phyloP scores from a whole-genome alignment of 1,140 invertebrate species.

The Zaprionus davidi region DNA sequence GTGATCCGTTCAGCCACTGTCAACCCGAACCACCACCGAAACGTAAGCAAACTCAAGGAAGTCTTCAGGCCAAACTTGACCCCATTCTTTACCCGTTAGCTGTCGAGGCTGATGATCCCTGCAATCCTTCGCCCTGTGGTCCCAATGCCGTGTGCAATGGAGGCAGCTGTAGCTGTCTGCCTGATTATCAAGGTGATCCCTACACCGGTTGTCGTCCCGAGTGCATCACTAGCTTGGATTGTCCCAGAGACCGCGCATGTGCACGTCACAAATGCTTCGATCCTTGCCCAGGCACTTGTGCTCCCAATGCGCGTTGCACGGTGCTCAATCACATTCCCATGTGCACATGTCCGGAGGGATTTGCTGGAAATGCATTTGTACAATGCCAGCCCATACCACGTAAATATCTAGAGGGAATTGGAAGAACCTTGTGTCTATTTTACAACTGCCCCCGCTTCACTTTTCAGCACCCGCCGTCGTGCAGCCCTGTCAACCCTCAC shows the following conservation, averaged over 20 bases:
- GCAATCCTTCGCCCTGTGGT: slow-evolving; percentile 89
- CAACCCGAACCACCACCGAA: slow-evolving; percentile 85
- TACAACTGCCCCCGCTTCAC: not conserved
- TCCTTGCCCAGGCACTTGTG: slow-evolving; percentile 92
- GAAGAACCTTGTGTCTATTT: not conserved
- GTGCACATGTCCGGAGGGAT: slow-evolving; percentile 90
- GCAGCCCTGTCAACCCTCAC: slow-evolving; percentile 90
- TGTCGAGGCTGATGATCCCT: slow-evolving; percentile 85
- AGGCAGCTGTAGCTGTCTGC: slow-evolving; percentile 90
- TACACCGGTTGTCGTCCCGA: slow-evolving; percentile 93
- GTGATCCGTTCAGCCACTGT: slow-evolving; percentile 89
- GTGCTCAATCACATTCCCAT: slow-evolving; percentile 91
- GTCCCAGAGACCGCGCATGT: slow-evolving; percentile 89
- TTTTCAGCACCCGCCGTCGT: slow-evolving; percentile 85
- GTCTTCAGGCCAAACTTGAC: slow-evolving; percentile 85
- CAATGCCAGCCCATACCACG: slow-evolving; percentile 84
- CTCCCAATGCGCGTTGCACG: slow-evolving; percentile 90
- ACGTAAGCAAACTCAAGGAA: slow-evolving; percentile 75
- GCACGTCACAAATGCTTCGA: slow-evolving; percentile 92
- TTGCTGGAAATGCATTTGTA: slow-evolving; percentile 89
- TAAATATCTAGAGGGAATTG: slow-evolving; percentile 84
- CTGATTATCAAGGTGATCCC: slow-evolving; percentile 93
- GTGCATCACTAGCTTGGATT: slow-evolving; percentile 93
- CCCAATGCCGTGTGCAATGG: slow-evolving; percentile 89
- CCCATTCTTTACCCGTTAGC: slow-evolving; percentile 66